phyloP scores from a whole-genome alignment of 2,797 vertebrate genomes.

The Tangara arthus region DNA sequence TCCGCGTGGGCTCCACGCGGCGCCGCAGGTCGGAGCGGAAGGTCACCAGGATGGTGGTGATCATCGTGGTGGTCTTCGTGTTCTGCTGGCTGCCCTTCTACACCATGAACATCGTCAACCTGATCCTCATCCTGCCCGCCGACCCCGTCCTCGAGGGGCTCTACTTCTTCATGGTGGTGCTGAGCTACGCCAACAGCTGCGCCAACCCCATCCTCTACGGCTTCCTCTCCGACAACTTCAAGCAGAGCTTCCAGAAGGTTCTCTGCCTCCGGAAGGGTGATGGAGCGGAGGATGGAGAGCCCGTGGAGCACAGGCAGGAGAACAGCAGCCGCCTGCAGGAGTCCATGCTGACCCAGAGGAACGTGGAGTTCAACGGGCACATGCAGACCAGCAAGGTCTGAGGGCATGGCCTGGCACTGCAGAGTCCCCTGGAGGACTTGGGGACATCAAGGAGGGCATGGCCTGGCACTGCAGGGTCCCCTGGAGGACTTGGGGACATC shows the following conservation, averaged over 20 bases:
- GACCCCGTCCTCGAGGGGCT: constrained; percentile 69
- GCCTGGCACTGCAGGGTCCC: too few species aligned
- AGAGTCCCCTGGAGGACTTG: not conserved
- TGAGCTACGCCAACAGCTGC: constrained; percentile 94
- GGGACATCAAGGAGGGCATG: not conserved
- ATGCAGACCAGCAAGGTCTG: constrained; percentile 79
- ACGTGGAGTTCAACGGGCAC: constrained; percentile 73
- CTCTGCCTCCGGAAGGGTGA: constrained; percentile 79
- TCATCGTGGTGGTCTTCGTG: constrained; percentile 91
- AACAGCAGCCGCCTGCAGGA: constrained; percentile 84
- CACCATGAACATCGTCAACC: constrained; percentile 87
- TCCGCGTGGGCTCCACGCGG: constrained; percentile 80
- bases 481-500: not conserved
- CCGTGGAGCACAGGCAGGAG: constrained; percentile 79
- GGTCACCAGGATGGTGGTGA: constrained; percentile 94
- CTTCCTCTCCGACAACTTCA: constrained; percentile 93
- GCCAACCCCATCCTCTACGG: constrained; percentile 92
- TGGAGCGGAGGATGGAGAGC: constrained; percentile 80
- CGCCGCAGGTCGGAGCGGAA: constrained; percentile 86
- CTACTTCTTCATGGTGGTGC: constrained; percentile 87
- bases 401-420: not conserved
- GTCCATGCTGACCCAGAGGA: constrained; percentile 72
- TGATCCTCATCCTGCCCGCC: constrained; percentile 85
- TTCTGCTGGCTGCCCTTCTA: constrained; percentile 96
- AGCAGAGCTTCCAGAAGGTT: constrained; percentile 84